phyloP scores from a whole-genome alignment of 2,113 vertebrate genomes.

The Saccopteryx bilineata region DNA sequence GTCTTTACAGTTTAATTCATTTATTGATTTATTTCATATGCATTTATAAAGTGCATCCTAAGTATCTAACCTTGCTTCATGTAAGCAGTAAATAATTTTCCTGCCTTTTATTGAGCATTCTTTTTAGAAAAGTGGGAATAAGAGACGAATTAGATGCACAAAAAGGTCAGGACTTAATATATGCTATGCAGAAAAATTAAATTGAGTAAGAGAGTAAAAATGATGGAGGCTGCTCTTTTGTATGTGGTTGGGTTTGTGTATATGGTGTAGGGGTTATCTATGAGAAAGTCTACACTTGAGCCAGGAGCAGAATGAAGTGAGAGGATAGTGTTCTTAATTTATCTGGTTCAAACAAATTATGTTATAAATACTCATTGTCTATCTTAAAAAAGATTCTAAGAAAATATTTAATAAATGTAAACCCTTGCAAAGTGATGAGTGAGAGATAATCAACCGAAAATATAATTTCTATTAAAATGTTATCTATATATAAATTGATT shows the following conservation, averaged over 20 bases:
- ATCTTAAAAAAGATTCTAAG: neutral
- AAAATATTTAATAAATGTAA: slow-evolving; percentile 36
- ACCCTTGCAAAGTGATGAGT: neutral
- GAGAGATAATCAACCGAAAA: neutral
- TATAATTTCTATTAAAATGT: neutral
- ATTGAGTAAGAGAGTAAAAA: neutral
- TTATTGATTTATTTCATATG: neutral
- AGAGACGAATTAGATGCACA: neutral
- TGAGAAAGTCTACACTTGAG: neutral
- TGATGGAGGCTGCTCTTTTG: neutral
- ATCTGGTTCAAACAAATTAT: neutral
- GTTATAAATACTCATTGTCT: neutral
- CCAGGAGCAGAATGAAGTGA: neutral
- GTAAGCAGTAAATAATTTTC: neutral
- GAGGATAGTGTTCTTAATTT: neutral
- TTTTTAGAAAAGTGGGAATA: neutral
- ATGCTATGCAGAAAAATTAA: neutral
- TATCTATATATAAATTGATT: slow-evolving; percentile 35
- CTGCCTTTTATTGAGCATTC: neutral
- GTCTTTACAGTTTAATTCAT: neutral
- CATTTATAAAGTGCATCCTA: neutral
- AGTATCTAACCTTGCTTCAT: neutral
- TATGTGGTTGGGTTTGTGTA: neutral
- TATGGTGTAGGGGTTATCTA: neutral
- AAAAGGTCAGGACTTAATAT: neutral